phyloP scores from a whole-genome alignment of 2,797 vertebrate genomes.

The Syngnathus rostellatus region DNA sequence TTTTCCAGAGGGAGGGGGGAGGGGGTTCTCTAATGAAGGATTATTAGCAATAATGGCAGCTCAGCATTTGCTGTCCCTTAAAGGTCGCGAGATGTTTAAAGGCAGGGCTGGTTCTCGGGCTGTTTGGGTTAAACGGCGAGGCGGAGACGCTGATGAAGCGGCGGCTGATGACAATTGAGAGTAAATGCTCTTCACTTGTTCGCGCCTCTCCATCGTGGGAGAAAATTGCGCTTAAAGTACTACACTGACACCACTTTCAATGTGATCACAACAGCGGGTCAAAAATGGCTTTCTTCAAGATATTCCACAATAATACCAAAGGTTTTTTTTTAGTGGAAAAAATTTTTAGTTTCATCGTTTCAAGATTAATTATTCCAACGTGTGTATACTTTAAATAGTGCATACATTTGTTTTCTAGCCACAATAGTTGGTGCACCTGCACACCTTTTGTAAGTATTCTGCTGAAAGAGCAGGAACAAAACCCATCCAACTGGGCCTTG shows the following conservation, averaged over 20 bases:
- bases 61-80: conserved; percentile 29
- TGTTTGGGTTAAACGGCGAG: conserved; percentile 24
- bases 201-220: neutral
- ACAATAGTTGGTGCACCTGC: conserved; percentile 31
- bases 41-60: conserved; percentile 37
- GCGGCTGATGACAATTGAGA: conserved; percentile 28
- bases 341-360: neutral
- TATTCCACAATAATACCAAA: neutral
- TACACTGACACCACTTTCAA: neutral
- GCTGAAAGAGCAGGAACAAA: conserved; percentile 33
- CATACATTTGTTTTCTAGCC: conserved; percentile 28
- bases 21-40: conserved; percentile 38
- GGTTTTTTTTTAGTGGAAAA: neutral
- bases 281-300: neutral
- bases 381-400: conserved; percentile 14
- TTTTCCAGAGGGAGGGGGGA: conserved; percentile 1
- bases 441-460: conserved; percentile 28
- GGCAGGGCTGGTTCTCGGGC: conserved; percentile 23
- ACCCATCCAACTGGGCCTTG: conserved; percentile 36
- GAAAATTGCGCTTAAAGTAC: neutral
- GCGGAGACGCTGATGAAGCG: conserved; percentile 12
- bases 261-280: neutral
- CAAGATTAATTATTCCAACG: neutral
- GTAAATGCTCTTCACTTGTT: conserved; percentile 7
- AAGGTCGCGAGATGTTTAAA: conserved; percentile 45